phyloP scores from a whole-genome alignment of 2,113 vertebrate genomes.

The Elachura formosa region DNA sequence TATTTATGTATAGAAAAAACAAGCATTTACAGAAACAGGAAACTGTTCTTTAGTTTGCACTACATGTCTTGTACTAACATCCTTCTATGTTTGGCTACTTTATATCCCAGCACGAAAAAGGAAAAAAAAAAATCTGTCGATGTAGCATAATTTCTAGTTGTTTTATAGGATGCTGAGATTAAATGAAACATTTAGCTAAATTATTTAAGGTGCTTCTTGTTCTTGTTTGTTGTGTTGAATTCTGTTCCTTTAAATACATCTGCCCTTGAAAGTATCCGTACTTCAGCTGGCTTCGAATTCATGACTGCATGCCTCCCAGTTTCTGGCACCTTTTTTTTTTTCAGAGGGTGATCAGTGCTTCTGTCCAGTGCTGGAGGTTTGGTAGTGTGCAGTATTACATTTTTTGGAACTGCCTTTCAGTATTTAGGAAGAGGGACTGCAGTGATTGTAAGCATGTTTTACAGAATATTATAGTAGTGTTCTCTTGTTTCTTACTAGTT shows the following conservation, averaged over 20 bases:
- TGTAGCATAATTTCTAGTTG: neutral
- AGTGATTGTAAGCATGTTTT: neutral
- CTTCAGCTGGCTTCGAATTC: neutral
- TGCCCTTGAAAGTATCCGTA: neutral
- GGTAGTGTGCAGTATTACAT: too few relatives aligned
- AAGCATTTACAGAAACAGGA: neutral
- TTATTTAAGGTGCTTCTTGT: neutral
- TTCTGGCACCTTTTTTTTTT: neutral
- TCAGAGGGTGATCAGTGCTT: neutral
- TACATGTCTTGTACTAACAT: neutral
- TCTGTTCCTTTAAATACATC: neutral
- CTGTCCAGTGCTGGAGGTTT: neutral
- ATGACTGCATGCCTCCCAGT: neutral
- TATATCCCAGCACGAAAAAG: neutral
- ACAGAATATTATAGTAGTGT: neutral
- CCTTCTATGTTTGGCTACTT: neutral
- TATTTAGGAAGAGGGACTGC: neutral
- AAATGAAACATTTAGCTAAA: neutral
- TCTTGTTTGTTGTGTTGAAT: neutral
- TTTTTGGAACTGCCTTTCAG: neutral
- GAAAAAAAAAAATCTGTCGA: neutral
- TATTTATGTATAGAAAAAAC: neutral
- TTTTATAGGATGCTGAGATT: neutral
- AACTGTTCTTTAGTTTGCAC: neutral
- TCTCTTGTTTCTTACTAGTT: neutral